Percentiles rank a stretch among this genome's conserved stretches.
phyloP scores from a whole-genome alignment of 64 coral and sea anemone genomes.

The Anthopleura sola region DNA sequence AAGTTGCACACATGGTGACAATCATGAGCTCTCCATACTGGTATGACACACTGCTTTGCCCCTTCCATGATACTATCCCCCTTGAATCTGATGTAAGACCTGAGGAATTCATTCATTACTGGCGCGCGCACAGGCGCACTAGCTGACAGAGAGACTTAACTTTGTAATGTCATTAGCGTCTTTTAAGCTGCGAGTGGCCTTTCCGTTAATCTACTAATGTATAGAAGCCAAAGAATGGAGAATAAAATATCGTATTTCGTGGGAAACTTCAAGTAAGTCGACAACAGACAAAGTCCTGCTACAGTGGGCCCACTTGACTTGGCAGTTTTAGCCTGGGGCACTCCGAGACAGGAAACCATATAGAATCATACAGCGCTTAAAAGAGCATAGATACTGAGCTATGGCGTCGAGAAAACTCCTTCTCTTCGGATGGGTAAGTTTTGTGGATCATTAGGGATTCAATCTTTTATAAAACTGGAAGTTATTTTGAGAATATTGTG shows the following conservation, averaged over 20 bases:
- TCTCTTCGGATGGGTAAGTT: not conserved
- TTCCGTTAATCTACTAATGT: constrained; percentile 12
- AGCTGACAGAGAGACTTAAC: not conserved
- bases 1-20: too few relatives aligned
- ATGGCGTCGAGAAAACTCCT: not conserved
- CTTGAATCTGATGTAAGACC: not conserved
- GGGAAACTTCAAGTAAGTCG: not conserved
- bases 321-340: not conserved
- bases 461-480: not conserved
- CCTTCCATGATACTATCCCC: not conserved
- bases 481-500: not conserved
- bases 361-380: not conserved
- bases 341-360: not conserved
- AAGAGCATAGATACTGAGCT: not conserved
- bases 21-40: too few relatives aligned
- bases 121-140: not conserved
- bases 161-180: not conserved
- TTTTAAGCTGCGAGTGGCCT: not conserved
- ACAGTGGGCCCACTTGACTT: not conserved
- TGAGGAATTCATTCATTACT: not conserved
- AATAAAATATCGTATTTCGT: constrained; percentile 2
- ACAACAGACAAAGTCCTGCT: not conserved
- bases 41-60: not conserved
- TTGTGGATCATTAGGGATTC: not conserved
- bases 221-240: not conserved